phyloP scores from a whole-genome alignment of 2,797 vertebrate genomes.

The Rhynchonycteris naso region DNA sequence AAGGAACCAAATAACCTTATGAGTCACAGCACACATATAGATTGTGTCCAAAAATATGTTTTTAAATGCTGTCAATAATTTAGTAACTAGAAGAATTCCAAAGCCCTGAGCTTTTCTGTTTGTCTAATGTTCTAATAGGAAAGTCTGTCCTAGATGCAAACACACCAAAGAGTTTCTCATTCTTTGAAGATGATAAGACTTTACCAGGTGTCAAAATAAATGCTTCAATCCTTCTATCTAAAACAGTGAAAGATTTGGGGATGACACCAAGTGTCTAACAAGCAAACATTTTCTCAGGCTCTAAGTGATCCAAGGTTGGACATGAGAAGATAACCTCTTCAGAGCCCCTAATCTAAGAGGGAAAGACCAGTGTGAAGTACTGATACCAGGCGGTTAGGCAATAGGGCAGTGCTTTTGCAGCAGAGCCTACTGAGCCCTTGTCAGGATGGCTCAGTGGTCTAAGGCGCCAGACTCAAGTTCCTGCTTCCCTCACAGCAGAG shows the following conservation, averaged over 20 bases:
- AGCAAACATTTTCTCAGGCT: not conserved
- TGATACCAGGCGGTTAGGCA: not conserved
- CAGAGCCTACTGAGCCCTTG: not conserved
- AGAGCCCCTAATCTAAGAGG: not conserved
- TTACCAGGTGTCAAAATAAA: not conserved
- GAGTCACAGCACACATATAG: not conserved
- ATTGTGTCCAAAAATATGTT: not conserved
- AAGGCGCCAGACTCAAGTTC: too few relatives aligned
- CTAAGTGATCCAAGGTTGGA: not conserved
- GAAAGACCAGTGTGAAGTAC: not conserved
- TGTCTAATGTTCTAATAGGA: not conserved
- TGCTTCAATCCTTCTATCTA: not conserved
- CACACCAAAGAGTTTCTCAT: not conserved
- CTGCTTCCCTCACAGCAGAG: not conserved
- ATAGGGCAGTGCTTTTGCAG: not conserved
- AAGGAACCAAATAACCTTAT: conserved; percentile 6
- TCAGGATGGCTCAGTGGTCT: too few relatives aligned
- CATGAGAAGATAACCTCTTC: not conserved
- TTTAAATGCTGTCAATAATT: not conserved
- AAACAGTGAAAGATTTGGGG: not conserved
- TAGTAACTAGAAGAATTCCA: not conserved
- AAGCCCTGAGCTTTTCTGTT: not conserved
- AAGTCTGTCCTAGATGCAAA: not conserved
- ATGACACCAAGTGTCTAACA: not conserved
- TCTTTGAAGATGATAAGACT: not conserved